phyloP scores from a whole-genome alignment of 2,113 vertebrate species.

The Pseudorasbora parva region DNA sequence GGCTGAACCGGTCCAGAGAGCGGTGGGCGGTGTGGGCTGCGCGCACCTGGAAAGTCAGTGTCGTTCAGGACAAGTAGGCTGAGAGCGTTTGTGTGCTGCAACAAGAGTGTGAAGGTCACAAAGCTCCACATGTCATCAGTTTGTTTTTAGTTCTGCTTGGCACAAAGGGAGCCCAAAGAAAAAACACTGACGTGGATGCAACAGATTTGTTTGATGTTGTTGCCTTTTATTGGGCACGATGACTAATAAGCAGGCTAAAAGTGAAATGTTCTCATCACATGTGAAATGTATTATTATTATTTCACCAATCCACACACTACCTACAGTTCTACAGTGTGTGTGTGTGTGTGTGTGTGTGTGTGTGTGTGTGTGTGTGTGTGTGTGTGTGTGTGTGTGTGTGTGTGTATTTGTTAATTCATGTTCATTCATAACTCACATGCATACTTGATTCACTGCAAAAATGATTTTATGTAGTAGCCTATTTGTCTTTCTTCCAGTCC shows the following conservation, averaged over 20 bases:
- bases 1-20: slow-evolving; percentile 68
- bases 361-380: too few relatives aligned
- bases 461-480: too few relatives aligned
- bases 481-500: too few relatives aligned
- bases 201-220: slow-evolving; percentile 37
- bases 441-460: neutral
- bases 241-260: slow-evolving; percentile 14
- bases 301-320: too few relatives aligned
- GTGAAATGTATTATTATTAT: slow-evolving; percentile 2
- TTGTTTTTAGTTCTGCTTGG: slow-evolving; percentile 39
- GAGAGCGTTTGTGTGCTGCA: slow-evolving; percentile 35
- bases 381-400: neutral
- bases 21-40: slow-evolving; percentile 68
- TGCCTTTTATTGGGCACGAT: slow-evolving; percentile 17
- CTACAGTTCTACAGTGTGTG: neutral
- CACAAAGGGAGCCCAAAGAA: slow-evolving; percentile 35
- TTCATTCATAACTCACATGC: neutral
- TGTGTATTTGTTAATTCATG: neutral
- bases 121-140: slow-evolving; percentile 38
- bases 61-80: slow-evolving; percentile 42
- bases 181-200: slow-evolving; percentile 40
- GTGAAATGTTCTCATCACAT: slow-evolving; percentile 13
- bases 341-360: too few relatives aligned
- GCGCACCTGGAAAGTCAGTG: slow-evolving; percentile 63
- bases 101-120: slow-evolving; percentile 45